phyloP scores from a whole-genome alignment of 2,113 vertebrate species.

The Columbina picui region DNA sequence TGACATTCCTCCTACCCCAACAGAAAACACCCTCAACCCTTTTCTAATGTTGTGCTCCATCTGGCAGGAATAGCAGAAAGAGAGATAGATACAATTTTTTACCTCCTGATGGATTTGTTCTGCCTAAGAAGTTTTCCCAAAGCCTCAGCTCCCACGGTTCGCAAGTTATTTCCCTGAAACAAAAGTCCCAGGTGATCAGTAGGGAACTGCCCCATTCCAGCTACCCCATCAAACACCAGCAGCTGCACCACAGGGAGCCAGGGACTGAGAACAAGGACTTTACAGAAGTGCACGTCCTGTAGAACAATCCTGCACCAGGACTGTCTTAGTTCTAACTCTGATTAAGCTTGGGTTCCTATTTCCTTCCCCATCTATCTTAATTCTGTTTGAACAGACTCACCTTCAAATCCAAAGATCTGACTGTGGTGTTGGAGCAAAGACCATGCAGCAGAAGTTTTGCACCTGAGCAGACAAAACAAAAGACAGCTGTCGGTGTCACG shows the following conservation, averaged over 20 bases:
- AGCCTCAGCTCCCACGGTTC: constrained; percentile 81
- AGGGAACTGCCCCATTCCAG: background rate
- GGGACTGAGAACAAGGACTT: background rate
- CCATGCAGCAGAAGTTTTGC: constrained; percentile 82
- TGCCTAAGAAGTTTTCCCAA: constrained; percentile 86
- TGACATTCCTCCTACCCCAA: background rate
- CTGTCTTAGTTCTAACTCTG: background rate
- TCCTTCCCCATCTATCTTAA: background rate
- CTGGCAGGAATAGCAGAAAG: background rate
- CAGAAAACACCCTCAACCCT: background rate
- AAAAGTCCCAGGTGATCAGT: background rate
- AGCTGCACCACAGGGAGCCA: background rate
- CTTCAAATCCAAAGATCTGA: constrained; percentile 89
- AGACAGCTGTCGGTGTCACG: background rate
- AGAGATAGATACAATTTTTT: background rate
- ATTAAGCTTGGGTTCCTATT: background rate
- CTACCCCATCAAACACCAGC: background rate
- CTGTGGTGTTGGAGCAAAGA: constrained; percentile 83
- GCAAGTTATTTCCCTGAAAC: constrained; percentile 92
- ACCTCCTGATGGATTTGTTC: constrained; percentile 90
- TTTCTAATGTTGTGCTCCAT: background rate
- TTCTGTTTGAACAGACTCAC: constrained; percentile 66
- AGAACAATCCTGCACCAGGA: background rate
- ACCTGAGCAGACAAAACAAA: constrained; percentile 72
- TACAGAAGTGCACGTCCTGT: accelerated